Evolutionary conservation across 2,888 invertebrate species (phyloP).

Genomic region (Clitarchus hookeri): DNA sequence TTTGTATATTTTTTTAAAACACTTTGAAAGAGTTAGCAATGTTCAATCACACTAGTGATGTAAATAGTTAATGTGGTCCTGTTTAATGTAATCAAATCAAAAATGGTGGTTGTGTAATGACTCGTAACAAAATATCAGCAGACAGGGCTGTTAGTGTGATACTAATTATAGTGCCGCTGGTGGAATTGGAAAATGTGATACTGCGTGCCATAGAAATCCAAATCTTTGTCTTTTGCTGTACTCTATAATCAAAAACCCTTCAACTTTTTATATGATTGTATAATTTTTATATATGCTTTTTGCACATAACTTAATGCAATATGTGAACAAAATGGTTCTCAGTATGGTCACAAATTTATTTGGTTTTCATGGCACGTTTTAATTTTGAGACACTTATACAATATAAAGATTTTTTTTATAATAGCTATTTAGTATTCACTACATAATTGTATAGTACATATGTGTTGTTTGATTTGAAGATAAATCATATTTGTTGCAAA

Average conservation of each 20-base stretch:
- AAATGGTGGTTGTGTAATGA: not conserved
- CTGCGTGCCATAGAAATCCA: conserved; percentile 10
- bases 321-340: not conserved
- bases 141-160: not conserved
- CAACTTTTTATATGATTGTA: not conserved
- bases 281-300: not conserved
- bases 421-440: not conserved
- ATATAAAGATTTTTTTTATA: not conserved
- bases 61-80: not conserved
- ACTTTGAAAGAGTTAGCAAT: not conserved
- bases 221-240: not conserved
- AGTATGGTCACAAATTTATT: not conserved
- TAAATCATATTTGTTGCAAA: not conserved
- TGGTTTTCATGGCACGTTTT: not conserved
- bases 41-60: not conserved
- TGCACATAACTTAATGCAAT: not conserved
- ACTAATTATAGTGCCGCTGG: not conserved
- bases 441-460: not conserved
- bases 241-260: not conserved
- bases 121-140: not conserved
- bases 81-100: not conserved
- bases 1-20: not conserved
- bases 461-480: not conserved
- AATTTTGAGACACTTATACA: not conserved
- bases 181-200: conserved; percentile 14